These are phyloP conservation scores for Anastrepha ludens DNA, from an alignment of 1,140 invertebrate genomes.

Conservation along the genomic window DNA sequence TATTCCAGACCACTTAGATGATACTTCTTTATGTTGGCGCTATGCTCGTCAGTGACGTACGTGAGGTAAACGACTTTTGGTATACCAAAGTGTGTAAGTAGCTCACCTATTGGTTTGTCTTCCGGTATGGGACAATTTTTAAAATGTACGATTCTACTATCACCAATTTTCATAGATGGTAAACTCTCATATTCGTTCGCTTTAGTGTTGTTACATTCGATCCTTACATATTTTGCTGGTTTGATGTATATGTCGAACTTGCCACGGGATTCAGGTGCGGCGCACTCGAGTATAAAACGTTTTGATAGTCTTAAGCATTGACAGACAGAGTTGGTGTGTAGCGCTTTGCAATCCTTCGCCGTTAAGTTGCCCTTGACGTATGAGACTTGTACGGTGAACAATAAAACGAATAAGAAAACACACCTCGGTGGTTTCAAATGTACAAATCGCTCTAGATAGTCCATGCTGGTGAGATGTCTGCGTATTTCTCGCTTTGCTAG, in stretches of 20 bases:
- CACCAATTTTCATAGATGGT: slow-evolving; percentile 64
- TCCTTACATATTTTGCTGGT: slow-evolving; percentile 62
- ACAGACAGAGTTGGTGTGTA: slow-evolving; percentile 60
- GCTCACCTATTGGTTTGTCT: slow-evolving; percentile 62
- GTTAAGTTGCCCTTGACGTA: not conserved
- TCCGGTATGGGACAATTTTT: slow-evolving; percentile 66
- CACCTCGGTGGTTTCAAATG: not conserved
- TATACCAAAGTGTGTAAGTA: slow-evolving; percentile 65
- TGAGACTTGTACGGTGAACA: not conserved
- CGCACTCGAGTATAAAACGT: slow-evolving; percentile 67
- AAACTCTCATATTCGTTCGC: slow-evolving; percentile 63
- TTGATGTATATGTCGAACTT: slow-evolving; percentile 65
- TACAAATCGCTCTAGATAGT: not conserved
- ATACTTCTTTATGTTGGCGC: slow-evolving; percentile 64
- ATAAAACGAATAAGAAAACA: not conserved
- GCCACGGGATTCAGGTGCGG: slow-evolving; percentile 60
- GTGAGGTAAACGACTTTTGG: slow-evolving; percentile 61
- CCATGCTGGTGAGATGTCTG: not conserved
- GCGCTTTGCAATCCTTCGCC: slow-evolving; percentile 64
- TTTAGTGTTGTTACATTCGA: slow-evolving; percentile 65
- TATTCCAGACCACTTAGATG: slow-evolving; percentile 65
- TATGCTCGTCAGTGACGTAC: slow-evolving; percentile 66
- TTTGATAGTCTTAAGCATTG: slow-evolving; percentile 61
- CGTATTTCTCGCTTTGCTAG: too few relatives aligned
- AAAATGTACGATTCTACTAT: slow-evolving; percentile 64